phyloP scores from a whole-genome alignment of 1,140 invertebrate genomes.

The Cydia fagiglandana region DNA sequence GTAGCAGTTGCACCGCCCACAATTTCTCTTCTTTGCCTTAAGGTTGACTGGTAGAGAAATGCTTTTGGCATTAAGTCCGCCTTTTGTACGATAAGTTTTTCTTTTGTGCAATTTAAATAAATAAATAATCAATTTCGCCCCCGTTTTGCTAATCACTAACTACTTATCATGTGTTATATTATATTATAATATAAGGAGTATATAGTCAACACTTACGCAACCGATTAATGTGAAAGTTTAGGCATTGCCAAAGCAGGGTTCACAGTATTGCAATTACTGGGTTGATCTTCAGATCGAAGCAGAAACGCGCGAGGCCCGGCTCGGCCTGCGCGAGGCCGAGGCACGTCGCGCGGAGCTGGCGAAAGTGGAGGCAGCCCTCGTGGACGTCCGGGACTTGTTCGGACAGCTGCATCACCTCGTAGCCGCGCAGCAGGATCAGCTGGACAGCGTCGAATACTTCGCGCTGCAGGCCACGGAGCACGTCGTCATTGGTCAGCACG shows the following conservation, averaged over 20 bases:
- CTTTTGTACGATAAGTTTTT: no score
- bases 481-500: constrained; percentile 81
- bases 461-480: constrained; percentile 83
- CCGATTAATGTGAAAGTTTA: no score
- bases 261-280: constrained; percentile 57
- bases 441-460: constrained; percentile 87
- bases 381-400: constrained; percentile 91
- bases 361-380: constrained; percentile 90
- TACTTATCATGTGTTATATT: no score
- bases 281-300: constrained; percentile 84
- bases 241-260: not conserved
- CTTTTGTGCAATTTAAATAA: no score
- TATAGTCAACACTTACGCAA: no score
- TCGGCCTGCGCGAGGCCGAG: constrained; percentile 90
- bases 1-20: no score
- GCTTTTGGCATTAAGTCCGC: no score
- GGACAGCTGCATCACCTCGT: constrained; percentile 88
- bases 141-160: no score
- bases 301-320: constrained; percentile 89
- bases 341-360: constrained; percentile 90
- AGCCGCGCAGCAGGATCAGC: constrained; percentile 85
- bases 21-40: no score
- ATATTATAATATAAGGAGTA: no score
- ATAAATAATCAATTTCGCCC: no score
- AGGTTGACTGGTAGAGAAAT: no score